Evolutionary conservation across 2,888 invertebrate genomes (phyloP), one percentile per base, ranked within the genome.

Genomic region (Hypercompe scribonia): DNA sequence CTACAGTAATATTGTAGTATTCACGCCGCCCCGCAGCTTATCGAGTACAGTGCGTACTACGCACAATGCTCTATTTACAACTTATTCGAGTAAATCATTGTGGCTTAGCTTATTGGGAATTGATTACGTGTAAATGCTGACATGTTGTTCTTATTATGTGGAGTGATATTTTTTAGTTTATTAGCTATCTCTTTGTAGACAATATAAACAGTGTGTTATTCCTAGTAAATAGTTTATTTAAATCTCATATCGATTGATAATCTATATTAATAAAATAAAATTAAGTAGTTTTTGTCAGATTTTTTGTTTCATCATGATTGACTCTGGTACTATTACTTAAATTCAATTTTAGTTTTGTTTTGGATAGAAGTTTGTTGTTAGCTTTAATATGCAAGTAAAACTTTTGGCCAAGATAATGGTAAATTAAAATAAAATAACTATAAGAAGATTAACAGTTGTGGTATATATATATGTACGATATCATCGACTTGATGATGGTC

Each of bases 1-100:
- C 78, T 80, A 79, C 83, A 84, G 78, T 83, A 79, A 81, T 80
- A 81, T 81, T 78, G 82, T 83, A 84, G 85, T 84, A 84, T 82
- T 83, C 81, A 84, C 84, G 71, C 74, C 28, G 33, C 42, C 81
- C 81, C 74, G 71, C 66, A 63, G 36, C 24, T 24, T 34, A 50
- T 31, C 21, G 61, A 31, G 61, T 46, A 63, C 69, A 54, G 18
- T 36, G 68, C 39, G 39, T 69, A 68, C 65, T 66, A 76, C 75
- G 75, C 75, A 83, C 84, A 84, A 84, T 83, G 77, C 76, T 70
- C 73, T 83, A 83, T 84, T 84, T 84, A 84, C 84, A 83, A 84
- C 77, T 80, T 84, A 82, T 84, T 83, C 83, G 77, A 84, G 81
- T 80, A 80, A 84, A 80, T 81, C 80, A 82, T 84, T 84, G 78